Evolutionary conservation across 1,140 invertebrate genomes (phyloP).

Genomic region (Anastrepha obliqua): DNA sequence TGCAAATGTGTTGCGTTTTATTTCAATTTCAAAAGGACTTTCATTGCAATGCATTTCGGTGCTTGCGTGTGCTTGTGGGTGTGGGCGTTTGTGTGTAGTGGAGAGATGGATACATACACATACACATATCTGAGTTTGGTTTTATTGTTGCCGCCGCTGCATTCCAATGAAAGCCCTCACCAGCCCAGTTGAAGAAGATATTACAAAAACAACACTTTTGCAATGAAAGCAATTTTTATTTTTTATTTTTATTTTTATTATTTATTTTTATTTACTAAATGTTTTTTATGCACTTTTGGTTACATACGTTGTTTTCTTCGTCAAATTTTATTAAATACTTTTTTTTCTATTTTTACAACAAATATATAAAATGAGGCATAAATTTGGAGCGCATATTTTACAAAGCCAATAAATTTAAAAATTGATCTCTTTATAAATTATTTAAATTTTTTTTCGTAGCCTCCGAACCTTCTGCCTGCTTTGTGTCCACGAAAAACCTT

Average conservation of each 20-base stretch:
- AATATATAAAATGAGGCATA: neutral
- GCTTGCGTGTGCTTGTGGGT: neutral
- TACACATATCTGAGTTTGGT: neutral
- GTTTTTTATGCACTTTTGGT: neutral
- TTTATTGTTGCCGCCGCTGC: neutral
- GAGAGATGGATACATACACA: neutral
- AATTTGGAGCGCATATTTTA: neutral
- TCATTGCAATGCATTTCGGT: conserved; percentile 52
- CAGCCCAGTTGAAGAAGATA: conserved; percentile 63
- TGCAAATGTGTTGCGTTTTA: conserved; percentile 40
- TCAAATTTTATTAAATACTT: neutral
- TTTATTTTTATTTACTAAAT: neutral
- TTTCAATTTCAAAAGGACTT: conserved; percentile 56
- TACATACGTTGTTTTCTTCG: neutral
- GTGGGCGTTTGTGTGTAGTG: neutral
- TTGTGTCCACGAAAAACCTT: neutral
- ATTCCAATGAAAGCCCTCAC: conserved; percentile 64
- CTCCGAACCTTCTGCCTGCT: neutral
- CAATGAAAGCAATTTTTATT: neutral
- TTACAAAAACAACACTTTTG: conserved; percentile 29
- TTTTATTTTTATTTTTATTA: neutral
- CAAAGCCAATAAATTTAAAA: conserved; percentile 56
- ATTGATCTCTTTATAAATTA: conserved; percentile 56
- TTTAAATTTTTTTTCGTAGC: neutral
- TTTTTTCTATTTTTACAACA: neutral